Conservation (phyloP, 2,113 vertebrate genomes). For the Oreochromis niloticus region DNA sequence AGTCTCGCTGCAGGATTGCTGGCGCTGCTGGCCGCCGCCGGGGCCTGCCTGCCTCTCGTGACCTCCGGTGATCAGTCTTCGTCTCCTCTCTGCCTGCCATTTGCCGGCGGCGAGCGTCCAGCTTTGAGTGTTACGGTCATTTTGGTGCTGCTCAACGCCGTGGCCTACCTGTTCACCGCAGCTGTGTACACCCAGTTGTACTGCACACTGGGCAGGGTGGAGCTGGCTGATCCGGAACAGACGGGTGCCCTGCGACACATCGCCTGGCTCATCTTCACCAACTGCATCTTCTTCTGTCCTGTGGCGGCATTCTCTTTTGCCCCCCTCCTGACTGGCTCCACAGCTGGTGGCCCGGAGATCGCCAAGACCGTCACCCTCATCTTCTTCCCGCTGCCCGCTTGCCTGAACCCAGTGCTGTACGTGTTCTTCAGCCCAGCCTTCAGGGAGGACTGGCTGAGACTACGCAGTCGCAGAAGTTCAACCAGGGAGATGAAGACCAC, state of each 20-base stretch:
- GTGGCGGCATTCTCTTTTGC: conserved; percentile 96
- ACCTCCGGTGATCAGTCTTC: conserved; percentile 74
- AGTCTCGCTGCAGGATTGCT: conserved; percentile 74
- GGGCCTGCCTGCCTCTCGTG: conserved; percentile 83
- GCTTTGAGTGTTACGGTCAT: conserved; percentile 86
- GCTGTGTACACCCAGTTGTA: conserved; percentile 95
- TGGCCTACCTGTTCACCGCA: conserved; percentile 90
- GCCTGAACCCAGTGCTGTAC: conserved; percentile 91
- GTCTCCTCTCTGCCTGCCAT: conserved; percentile 92
- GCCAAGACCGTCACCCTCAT: conserved; percentile 95
- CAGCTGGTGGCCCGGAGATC: conserved; percentile 87
- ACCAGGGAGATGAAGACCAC: conserved; percentile 54
- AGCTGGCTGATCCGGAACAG: conserved; percentile 84
- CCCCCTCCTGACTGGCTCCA: conserved; percentile 77
- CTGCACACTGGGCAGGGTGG: conserved; percentile 88
- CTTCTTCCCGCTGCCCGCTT: conserved; percentile 91
- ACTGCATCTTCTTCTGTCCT: conserved; percentile 97
- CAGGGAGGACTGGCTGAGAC: conserved; percentile 89
- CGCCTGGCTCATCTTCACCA: conserved; percentile 97
- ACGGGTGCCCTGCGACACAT: conserved; percentile 88
- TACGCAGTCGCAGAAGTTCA: conserved; percentile 58
- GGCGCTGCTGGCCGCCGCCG: conserved; percentile 75
- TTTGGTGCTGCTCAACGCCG: conserved; percentile 88
- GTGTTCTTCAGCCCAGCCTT: conserved; percentile 96
- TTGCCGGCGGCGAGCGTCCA: conserved; percentile 83